These are phyloP conservation scores for Brachyalestes nurse DNA, from an alignment of 2,797 vertebrate species.

Conservation along the genomic window DNA sequence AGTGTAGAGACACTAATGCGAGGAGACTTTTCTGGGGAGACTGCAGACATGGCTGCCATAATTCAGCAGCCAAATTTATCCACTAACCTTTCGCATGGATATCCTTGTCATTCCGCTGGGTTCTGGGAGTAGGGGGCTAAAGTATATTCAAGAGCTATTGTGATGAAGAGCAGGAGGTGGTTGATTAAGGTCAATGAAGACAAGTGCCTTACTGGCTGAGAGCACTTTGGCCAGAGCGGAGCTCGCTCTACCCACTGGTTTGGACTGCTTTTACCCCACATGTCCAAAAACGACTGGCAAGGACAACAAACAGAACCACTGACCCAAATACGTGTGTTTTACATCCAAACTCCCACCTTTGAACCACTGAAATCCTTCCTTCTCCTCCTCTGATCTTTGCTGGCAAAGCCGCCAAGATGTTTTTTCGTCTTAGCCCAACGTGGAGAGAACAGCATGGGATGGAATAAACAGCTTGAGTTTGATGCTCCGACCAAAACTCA, in stretches of 20 bases:
- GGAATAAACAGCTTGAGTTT: conserved; percentile 44
- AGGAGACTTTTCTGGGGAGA: conserved; percentile 1
- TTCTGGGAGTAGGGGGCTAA: neutral
- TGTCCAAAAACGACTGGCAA: neutral
- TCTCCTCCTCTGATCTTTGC: conserved; percentile 15
- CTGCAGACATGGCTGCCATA: neutral
- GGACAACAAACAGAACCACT: neutral
- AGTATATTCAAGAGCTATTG: conserved; percentile 33
- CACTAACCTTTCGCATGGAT: conserved; percentile 19
- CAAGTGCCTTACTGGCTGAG: conserved; percentile 9
- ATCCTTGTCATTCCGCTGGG: conserved; percentile 5
- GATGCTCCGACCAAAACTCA: conserved; percentile 40
- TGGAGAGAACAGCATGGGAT: conserved; percentile 20
- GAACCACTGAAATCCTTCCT: conserved; percentile 6
- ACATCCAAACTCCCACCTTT: conserved; percentile 6
- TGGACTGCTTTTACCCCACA: neutral
- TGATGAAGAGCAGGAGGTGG: conserved; percentile 26
- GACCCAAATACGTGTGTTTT: conserved; percentile 3
- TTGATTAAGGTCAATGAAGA: conserved; percentile 39
- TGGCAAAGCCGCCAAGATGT: conserved; percentile 39
- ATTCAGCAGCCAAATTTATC: conserved; percentile 16
- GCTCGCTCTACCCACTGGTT: neutral
- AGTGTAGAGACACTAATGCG: neutral
- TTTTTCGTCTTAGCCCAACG: conserved; percentile 20
- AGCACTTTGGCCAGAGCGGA: neutral